Base-by-base conservation (phyloP, 2,113 vertebrate species). In the Tamias sibiricus region DNA sequence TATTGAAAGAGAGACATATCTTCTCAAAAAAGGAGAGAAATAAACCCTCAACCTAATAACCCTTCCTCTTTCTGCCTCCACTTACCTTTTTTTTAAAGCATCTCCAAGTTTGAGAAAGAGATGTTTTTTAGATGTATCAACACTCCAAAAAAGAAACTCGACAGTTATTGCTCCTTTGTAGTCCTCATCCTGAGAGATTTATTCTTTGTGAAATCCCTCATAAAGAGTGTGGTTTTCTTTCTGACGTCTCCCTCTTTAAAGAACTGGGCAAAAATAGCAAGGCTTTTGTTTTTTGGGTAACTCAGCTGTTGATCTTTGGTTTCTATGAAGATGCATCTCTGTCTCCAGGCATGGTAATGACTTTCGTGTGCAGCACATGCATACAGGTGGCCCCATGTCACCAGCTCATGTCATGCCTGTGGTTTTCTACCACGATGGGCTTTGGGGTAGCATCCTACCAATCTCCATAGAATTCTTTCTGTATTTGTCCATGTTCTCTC, bases 1-100 rank as follows among this genome's bases (percentile, higher is more conserved):
- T 95, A 88, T 49, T 97, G 97, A 97, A 96, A 97, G 85, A 88
- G 81, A 96, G 83, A 88, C 94, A 37, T 95, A 82, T 92, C 96
- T 95, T 95, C 91, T 95, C 83, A 95, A 93, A 94, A 69, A 47
- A 92, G 40, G 62, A 76, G 80, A 95, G 64, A 74, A 96, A 93
- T 76, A 77, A 92, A 57, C 87, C 75, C 80, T 94, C 91, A 90
- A n/a, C 94, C 83, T 94, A n/a, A 44, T 71, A 86, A 82, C 93
- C 42, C 77, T 88, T 40, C 87, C 91, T 40, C 37, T 96, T 62
- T 94, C 90, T 96, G 75, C 28, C 74, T 87, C 88, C 72, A 82
- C 59, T 69, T 96, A 93, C 57, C 83, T 84, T 92, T 94, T 94
- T 57, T 40, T 32, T 52, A 95, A 90, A 95, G 28, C 75, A 81